phyloP scores from a whole-genome alignment of 2,888 invertebrate genomes.

The Entomobrya proxima region DNA sequence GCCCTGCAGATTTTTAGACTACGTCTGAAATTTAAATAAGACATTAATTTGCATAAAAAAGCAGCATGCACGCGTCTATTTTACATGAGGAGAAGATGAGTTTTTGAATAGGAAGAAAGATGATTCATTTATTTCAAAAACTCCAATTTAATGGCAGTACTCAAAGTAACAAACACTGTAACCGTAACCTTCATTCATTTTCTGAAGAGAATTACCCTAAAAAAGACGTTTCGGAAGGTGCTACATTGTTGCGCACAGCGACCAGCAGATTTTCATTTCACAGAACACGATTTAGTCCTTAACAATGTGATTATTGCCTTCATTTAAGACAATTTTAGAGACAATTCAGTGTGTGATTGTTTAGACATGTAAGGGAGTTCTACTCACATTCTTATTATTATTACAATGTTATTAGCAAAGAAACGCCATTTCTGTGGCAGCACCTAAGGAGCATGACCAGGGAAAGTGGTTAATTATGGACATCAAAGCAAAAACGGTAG shows the following conservation, averaged over 20 bases:
- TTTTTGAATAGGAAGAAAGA: too few relatives aligned
- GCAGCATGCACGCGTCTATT: too few relatives aligned
- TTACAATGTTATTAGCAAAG: background rate
- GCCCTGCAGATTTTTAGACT: background rate
- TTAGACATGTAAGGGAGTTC: background rate
- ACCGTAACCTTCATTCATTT: too few relatives aligned
- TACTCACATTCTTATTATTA: background rate
- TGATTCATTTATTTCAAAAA: too few relatives aligned
- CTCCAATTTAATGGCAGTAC: too few relatives aligned
- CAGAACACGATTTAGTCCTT: constrained; percentile 16
- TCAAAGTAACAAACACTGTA: too few relatives aligned
- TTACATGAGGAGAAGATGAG: too few relatives aligned
- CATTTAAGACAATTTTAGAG: constrained; percentile 35
- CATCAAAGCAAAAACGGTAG: too few relatives aligned
- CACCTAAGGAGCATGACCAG: constrained; percentile 53
- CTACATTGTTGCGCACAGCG: background rate
- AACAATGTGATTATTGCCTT: constrained; percentile 32
- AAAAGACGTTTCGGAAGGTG: background rate
- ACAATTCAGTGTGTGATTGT: background rate
- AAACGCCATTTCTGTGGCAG: too few relatives aligned
- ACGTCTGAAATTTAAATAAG: background rate
- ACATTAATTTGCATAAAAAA: background rate
- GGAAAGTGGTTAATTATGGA: constrained; percentile 59
- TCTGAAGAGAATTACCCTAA: too few relatives aligned
- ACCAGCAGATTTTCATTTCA: background rate